Conservation (phyloP, 2,113 vertebrate genomes). For the Jacana jacana region DNA sequence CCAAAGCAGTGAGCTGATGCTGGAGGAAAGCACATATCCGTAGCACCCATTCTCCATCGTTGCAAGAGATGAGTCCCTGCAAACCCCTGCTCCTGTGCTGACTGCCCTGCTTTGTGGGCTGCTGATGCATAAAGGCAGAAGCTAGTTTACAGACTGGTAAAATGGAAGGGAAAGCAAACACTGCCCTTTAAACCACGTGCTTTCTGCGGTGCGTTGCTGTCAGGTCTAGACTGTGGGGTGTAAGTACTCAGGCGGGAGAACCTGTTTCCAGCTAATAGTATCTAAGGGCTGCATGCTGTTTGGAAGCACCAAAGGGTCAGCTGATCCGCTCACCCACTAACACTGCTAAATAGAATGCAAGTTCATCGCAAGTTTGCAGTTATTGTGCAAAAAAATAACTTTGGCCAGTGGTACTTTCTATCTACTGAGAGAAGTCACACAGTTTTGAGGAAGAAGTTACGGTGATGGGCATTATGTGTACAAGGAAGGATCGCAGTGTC, state of each 20-base stretch:
- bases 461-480: background rate
- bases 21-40: background rate
- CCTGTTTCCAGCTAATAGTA: background rate
- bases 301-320: background rate
- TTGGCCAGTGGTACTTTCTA: background rate
- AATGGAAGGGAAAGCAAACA: background rate
- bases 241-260: background rate
- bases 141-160: background rate
- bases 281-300: background rate
- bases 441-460: background rate
- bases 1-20: background rate
- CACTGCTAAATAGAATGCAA: background rate
- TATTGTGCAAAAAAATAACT: background rate
- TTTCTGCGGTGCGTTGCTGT: background rate
- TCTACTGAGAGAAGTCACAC: background rate
- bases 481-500: background rate
- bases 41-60: rapidly evolving
- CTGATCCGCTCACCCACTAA: background rate
- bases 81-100: rapidly evolving
- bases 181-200: background rate
- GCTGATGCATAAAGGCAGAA: background rate
- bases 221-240: background rate
- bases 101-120: rapidly evolving
- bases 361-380: background rate
- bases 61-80: background rate